These are phyloP conservation scores for Takifugu rubripes DNA, from an alignment of 2,797 vertebrate genomes.

Conservation along the genomic window DNA sequence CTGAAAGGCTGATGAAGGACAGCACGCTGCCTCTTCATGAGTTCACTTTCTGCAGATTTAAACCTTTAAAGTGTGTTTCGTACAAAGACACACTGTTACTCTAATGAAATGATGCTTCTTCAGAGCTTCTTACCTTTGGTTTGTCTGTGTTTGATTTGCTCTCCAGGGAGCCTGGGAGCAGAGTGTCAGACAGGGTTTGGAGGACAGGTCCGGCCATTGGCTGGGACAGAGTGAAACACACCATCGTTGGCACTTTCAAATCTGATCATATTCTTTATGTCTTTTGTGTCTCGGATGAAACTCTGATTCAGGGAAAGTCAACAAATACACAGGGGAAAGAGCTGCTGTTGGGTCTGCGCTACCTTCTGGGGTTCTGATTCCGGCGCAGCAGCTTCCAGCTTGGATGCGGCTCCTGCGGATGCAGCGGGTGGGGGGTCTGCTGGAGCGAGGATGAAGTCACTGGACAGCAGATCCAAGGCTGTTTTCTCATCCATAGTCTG, in stretches of 20 bases:
- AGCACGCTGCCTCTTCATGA: too few relatives aligned
- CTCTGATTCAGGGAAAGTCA: too few relatives aligned
- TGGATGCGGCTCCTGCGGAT: constrained; percentile 11
- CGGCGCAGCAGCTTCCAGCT: constrained; percentile 44
- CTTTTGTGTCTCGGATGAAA: too few relatives aligned
- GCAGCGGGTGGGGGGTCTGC: constrained; percentile 1
- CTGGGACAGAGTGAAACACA: constrained; percentile 35
- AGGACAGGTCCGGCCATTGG: constrained; percentile 55
- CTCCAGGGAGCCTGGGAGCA: constrained; percentile 48
- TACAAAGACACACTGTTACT: not conserved
- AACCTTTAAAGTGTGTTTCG: not conserved
- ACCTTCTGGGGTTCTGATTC: constrained; percentile 57
- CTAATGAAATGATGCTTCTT: not conserved
- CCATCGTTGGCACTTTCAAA: not conserved
- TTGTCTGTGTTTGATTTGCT: constrained; percentile 65
- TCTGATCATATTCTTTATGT: too few relatives aligned
- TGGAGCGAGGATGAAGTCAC: constrained; percentile 53
- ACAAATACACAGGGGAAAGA: too few relatives aligned
- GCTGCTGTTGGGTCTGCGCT: constrained; percentile 2
- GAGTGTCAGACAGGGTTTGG: constrained; percentile 54
- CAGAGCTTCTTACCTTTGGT: constrained; percentile 65
- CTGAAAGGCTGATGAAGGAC: too few relatives aligned
- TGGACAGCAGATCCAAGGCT: constrained; percentile 71
- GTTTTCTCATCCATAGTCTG: constrained; percentile 58
- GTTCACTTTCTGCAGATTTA: not conserved